phyloP scores from a whole-genome alignment of 2,888 invertebrate genomes.

The Phyllotreta cruciferae region DNA sequence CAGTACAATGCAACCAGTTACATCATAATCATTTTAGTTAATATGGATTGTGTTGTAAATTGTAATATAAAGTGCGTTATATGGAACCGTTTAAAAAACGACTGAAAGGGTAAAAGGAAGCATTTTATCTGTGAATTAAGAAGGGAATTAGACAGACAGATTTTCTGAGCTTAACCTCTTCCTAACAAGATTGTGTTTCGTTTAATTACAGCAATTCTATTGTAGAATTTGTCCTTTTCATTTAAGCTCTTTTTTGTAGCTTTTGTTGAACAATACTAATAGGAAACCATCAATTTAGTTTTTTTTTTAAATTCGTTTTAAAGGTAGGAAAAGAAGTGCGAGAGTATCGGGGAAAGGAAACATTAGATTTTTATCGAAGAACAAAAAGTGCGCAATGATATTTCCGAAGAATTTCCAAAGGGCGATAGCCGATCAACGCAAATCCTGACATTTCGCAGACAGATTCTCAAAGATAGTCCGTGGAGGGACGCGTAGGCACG shows the following conservation, averaged over 20 bases:
- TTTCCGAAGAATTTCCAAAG: conserved; percentile 24
- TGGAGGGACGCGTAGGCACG: conserved; percentile 41
- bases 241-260: conserved; percentile 35
- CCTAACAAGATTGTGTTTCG: conserved; percentile 48
- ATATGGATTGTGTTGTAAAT: conserved; percentile 14
- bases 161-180: conserved; percentile 49
- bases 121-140: conserved; percentile 49
- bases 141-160: conserved; percentile 52
- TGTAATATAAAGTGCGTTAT: conserved; percentile 20
- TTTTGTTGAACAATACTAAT: conserved; percentile 24
- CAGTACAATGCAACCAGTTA: conserved; percentile 8
- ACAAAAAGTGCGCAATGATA: conserved; percentile 21
- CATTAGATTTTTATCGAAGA: conserved; percentile 14
- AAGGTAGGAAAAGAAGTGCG: background rate
- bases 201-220: conserved; percentile 45
- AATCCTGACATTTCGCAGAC: conserved; percentile 17
- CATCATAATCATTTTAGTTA: conserved; percentile 24
- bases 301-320: background rate
- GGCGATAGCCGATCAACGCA: conserved; percentile 19
- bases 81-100: conserved; percentile 42
- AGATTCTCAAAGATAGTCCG: conserved; percentile 30
- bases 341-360: background rate
- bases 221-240: conserved; percentile 39
- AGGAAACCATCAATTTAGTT: conserved; percentile 1
- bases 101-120: background rate